Conservation (phyloP, 2,113 vertebrate genomes). For the Rhabdornis inornatus region DNA sequence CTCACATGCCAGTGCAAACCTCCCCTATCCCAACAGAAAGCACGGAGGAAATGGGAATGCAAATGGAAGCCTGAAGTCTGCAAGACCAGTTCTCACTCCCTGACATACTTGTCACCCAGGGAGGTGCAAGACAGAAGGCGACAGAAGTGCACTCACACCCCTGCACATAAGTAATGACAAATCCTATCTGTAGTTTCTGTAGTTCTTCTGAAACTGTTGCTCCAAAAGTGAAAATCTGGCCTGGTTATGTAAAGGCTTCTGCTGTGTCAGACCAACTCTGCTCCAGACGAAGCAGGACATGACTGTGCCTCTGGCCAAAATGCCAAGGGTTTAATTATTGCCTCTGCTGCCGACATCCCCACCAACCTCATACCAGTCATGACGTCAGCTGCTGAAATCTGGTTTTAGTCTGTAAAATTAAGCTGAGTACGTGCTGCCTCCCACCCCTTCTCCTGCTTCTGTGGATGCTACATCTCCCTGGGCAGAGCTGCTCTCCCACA, state of each 20-base stretch:
- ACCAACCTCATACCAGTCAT: not conserved
- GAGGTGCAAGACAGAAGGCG: not conserved
- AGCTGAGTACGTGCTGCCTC: not conserved
- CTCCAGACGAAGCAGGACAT: not conserved
- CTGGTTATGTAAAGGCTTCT: not conserved
- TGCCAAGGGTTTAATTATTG: not conserved
- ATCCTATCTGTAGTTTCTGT: not conserved
- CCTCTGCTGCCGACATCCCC: not conserved
- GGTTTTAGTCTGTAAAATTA: not conserved
- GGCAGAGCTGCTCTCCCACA: not conserved
- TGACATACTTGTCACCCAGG: fast-evolving
- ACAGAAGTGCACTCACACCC: fast-evolving
- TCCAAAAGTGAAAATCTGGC: not conserved
- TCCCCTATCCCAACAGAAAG: not conserved
- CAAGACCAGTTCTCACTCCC: not conserved
- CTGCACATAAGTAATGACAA: not conserved
- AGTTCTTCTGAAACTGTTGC: not conserved
- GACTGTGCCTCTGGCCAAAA: not conserved
- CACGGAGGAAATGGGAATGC: not conserved
- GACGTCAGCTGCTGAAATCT: not conserved
- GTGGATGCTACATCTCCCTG: not conserved
- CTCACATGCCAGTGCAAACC: not conserved
- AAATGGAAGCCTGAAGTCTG: not conserved
- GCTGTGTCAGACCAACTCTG: not conserved
- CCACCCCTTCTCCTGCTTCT: not conserved